Percentiles rank a stretch among this genome's conserved stretches.
Conservation (phyloP, 64 coral and sea anemone genomes). For the Catalaphyllia jardinei region DNA sequence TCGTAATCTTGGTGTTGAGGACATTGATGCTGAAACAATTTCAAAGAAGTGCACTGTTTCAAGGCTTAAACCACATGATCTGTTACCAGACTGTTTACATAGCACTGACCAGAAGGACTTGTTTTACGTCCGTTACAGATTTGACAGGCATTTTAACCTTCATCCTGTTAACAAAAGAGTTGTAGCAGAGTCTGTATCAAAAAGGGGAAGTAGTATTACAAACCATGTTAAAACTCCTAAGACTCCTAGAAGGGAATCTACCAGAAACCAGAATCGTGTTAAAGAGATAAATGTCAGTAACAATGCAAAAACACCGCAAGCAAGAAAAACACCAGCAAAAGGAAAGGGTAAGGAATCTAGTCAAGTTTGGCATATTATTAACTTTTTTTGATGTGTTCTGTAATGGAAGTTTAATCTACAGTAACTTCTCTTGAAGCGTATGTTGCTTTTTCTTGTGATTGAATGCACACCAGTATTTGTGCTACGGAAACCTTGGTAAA, state of each 20-base stretch:
- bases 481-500: too few species aligned
- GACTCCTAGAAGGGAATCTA: background rate
- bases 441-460: too few species aligned
- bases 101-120: background rate
- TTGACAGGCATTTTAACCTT: slow-evolving; percentile 46
- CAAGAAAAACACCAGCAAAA: slow-evolving; percentile 16
- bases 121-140: slow-evolving; percentile 51
- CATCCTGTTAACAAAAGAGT: slow-evolving; percentile 31
- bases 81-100: background rate
- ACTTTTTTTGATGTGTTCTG: background rate
- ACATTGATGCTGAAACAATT: slow-evolving; percentile 55
- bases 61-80: slow-evolving; percentile 19
- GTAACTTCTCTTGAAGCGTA: too few species aligned
- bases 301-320: slow-evolving; percentile 1
- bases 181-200: background rate
- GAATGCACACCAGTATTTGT: too few species aligned
- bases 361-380: background rate
- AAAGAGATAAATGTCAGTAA: background rate
- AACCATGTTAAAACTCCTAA: slow-evolving; percentile 4
- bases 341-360: slow-evolving; percentile 2
- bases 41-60: slow-evolving; percentile 3
- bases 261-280: background rate
- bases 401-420: too few species aligned
- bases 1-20: background rate
- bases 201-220: background rate